Base-by-base conservation (phyloP, 1,140 invertebrate species). In the Apocrypta bakeri region DNA sequence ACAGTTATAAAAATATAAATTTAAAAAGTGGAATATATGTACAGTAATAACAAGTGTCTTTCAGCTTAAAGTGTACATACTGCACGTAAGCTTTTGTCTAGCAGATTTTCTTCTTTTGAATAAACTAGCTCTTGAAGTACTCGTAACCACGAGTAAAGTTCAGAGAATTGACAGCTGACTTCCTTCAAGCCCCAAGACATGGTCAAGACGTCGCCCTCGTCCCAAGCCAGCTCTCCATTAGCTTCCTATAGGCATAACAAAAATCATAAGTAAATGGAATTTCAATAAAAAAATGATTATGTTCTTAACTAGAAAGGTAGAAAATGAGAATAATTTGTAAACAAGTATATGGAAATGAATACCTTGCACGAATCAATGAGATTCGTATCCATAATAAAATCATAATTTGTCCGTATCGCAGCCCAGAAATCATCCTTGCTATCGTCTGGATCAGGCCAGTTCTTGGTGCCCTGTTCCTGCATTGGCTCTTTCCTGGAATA, bases 311-410 rank as follows among this genome's bases (percentile, higher is more conserved):
- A n/a, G n/a, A n/a, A n/a, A n/a, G n/a, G n/a, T n/a, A n/a, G n/a
- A n/a, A n/a, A n/a, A n/a, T n/a, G n/a, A n/a, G n/a, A n/a, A n/a
- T n/a, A n/a, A n/a, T n/a, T n/a, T n/a, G n/a, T n/a, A n/a, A n/a
- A n/a, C n/a, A n/a, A n/a, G n/a, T n/a, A n/a, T n/a, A n/a, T 17
- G 48, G 17, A 0, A 56, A 6, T 7, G 48, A 56, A 56, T 6
- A 95, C 96, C 91, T 95, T 95, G 93, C 97, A 98, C 85, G 95
- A 95, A 88, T 98, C 97, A 83, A 98, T 96, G 81, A 98, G 95
- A 88, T 97, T 96, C 89, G 96, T 97, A 91, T 98, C 97, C 97
- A 98, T 98, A 87, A 98, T 96, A 90, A 97, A 98, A 90, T 98
- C 95, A 92, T 98, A 98, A 91, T 96, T 96, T 31, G 96, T 95